Base-by-base conservation (phyloP, 2,113 vertebrate genomes). In the Rhombomys opimus region DNA sequence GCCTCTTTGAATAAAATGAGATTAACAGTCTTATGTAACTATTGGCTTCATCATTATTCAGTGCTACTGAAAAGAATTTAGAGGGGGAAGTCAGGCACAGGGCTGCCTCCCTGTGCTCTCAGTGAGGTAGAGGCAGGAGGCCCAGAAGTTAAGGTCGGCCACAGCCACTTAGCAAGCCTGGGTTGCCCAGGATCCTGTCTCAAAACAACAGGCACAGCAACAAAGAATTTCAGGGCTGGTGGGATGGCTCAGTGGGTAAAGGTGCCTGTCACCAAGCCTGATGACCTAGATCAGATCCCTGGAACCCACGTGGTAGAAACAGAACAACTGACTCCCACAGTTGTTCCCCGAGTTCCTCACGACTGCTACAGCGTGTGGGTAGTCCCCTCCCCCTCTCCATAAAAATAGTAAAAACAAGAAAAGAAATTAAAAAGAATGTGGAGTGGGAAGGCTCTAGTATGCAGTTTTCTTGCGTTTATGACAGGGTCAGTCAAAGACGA, bases 1-100 rank as follows among this genome's bases (percentile, higher is more conserved):
- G 30, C 35, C 46, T 92, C 93, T 87, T 86, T 32, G 22, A 90
- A 84, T 75, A 95, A 30, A 89, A 87, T 81, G 67, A 84, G 72
- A 12, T 54, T 41, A 50, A 81, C 1, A 7, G 63, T 61, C 57
- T 87, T 81, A 75, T 88, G 35, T 87, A 76, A 78, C 46, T 32
- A 25, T 80, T 84, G 73, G 70, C 23, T 57, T 41, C 52, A 32
- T 77, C 77, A 63, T 61, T 90, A 63, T 73, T 95, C 93, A 35
- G n/a, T 68, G 67, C 30, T 70, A 38, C 67, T 78, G 81, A 18
- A 25, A 86, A 73, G 38, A 86, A 32, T 68, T 59, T 13, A 57
- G 38, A 41, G 86, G 17, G 35, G 27, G n/a, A n/a, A 35, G 1
- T 11, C 4, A 4, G 61, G 27, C 0, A 0, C 10, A 50, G 5